Evolutionary conservation across 2,888 invertebrate species (phyloP).

Genomic region (Aspidapion aeneum): DNA sequence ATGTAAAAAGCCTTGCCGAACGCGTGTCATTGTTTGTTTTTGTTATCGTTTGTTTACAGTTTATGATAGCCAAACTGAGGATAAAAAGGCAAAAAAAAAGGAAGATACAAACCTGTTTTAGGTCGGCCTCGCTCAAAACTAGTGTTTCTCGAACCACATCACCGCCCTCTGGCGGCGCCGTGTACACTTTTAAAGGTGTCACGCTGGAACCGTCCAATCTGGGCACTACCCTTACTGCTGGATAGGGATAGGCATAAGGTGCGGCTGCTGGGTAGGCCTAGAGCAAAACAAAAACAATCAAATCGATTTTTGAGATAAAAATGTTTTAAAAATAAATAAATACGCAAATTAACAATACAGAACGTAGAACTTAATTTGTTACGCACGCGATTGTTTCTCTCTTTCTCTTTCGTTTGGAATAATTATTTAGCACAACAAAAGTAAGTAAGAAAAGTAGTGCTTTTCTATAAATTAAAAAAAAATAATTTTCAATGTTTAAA

Average conservation of each 20-base stretch:
- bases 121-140: constrained; percentile 56
- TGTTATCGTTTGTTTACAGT: no score
- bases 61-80: no score
- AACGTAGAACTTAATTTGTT: background rate
- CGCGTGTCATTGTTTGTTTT: no score
- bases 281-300: constrained; percentile 7
- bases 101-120: constrained; percentile 55
- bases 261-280: constrained; percentile 23
- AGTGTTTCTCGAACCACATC: constrained; percentile 31
- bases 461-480: no score
- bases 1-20: no score
- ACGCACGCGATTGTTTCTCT: no score
- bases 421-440: no score
- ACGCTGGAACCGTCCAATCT: constrained; percentile 43
- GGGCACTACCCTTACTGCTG: constrained; percentile 71
- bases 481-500: no score
- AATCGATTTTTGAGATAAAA: background rate
- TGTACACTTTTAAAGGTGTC: constrained; percentile 51
- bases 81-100: no score
- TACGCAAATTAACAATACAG: background rate
- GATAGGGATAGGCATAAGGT: constrained; percentile 53
- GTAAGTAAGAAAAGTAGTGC: no score
- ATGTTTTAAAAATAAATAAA: background rate
- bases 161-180: constrained; percentile 38
- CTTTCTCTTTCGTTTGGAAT: no score